Base-by-base conservation (phyloP, 2,888 invertebrate genomes). In the Polyommatus iphigenia region DNA sequence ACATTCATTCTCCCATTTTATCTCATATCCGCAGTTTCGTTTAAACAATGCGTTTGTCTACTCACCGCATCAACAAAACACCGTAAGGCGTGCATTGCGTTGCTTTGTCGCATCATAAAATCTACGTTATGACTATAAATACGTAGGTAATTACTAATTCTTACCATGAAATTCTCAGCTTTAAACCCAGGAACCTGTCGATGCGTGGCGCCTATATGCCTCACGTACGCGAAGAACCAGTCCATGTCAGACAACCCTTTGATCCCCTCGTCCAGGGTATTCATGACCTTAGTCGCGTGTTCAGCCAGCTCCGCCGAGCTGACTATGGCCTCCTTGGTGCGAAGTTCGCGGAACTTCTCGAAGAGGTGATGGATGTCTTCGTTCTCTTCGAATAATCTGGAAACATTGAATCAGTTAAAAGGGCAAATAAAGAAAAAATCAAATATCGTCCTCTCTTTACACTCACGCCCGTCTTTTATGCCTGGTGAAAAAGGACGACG, bases 211-310 rank as follows among this genome's bases (percentile, higher is more conserved):
- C 98, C 98, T 41, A 97, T 96, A 86, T 97, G 96, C 84, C 96
- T 95, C 73, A 98, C 93, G 87, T 96, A 97, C 78, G 96, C 95
- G 87, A 97, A 95, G 92, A 98, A 98, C 76, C 95, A 94, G 87
- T 98, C 98, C 85, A 97, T 95, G 87, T 98, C 96, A 83, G 97
- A 97, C 79, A 98, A 94, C 71, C 96, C 96, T 87, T 97, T 96
- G 91, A 98, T 98, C 77, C 97, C 97, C 84, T 98, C 97, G 87
- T 98, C 98, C 81, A 98, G 90, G 1, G 98, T 97, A 82, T 96
- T 96, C 98, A 98, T 98, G 67, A 98, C 98, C 84, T 96, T 96
- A 80, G 95, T 96, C 18, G 98, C 98, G 85, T 98, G 98, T 83
- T 97, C 97, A n/a, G 97, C 97, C 80, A 98, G 90, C 87, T 97